These are phyloP conservation scores for Pandemis cinnamomeana DNA, from an alignment of 2,888 invertebrate species.

Conservation along the genomic window DNA sequence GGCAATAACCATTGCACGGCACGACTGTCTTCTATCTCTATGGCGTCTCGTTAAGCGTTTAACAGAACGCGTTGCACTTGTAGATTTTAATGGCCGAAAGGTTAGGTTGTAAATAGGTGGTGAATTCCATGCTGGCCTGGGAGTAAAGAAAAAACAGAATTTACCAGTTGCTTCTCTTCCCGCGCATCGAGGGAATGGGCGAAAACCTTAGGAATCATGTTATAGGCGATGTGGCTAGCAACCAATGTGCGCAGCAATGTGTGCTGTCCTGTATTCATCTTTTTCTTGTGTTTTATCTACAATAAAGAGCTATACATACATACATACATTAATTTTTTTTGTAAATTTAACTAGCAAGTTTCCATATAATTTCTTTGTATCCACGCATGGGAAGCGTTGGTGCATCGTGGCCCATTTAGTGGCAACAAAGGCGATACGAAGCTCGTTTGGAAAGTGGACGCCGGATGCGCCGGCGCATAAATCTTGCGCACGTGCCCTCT, in stretches of 20 bases:
- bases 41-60: slow-evolving; percentile 55
- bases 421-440: slow-evolving; percentile 29
- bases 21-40: slow-evolving; percentile 63
- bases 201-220: too few species aligned
- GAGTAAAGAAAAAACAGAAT: too few species aligned
- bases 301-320: too few species aligned
- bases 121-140: neutral
- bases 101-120: slow-evolving; percentile 14
- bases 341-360: too few species aligned
- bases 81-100: neutral
- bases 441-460: slow-evolving; percentile 65
- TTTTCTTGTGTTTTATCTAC: too few species aligned
- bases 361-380: slow-evolving; percentile 15
- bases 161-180: too few species aligned
- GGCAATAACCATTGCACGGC: slow-evolving; percentile 64
- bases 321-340: too few species aligned
- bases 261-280: too few species aligned
- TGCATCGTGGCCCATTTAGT: slow-evolving; percentile 33
- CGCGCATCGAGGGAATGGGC: too few species aligned
- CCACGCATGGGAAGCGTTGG: slow-evolving; percentile 8
- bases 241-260: too few species aligned
- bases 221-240: neutral
- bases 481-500: slow-evolving; percentile 55
- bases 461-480: slow-evolving; percentile 67
- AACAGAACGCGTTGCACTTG: slow-evolving; percentile 4